phyloP scores from a whole-genome alignment of 2,888 invertebrate genomes.

The Eupithecia pulchellata region DNA sequence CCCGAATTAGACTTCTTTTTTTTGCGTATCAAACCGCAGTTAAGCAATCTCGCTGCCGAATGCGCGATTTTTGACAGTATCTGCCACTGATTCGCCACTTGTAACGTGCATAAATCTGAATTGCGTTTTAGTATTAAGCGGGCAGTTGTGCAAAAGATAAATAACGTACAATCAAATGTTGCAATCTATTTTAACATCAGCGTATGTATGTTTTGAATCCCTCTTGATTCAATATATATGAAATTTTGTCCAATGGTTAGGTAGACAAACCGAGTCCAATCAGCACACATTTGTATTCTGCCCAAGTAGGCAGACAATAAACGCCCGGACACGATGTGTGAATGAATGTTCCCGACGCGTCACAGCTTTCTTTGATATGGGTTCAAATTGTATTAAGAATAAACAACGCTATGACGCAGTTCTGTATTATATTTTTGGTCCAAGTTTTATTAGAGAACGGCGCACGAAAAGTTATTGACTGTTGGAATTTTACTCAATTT shows the following conservation, averaged over 20 bases:
- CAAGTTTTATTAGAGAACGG: background rate
- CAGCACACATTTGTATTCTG: conserved; percentile 20
- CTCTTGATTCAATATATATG: background rate
- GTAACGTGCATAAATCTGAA: too few relatives aligned
- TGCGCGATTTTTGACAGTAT: too few relatives aligned
- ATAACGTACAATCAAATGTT: too few relatives aligned
- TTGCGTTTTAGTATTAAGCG: too few relatives aligned
- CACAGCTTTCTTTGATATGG: conserved; percentile 56
- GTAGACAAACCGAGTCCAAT: conserved; percentile 16
- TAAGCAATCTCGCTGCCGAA: too few relatives aligned
- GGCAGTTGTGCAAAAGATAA: too few relatives aligned
- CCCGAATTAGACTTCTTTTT: too few relatives aligned
- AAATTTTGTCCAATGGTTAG: conserved; percentile 15
- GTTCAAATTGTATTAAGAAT: conserved; percentile 53
- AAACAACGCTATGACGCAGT: conserved; percentile 16
- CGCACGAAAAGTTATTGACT: background rate
- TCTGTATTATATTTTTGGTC: background rate
- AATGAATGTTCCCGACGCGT: conserved; percentile 42
- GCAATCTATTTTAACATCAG: background rate
- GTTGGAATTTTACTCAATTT: background rate
- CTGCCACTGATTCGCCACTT: too few relatives aligned
- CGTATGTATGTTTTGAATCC: background rate
- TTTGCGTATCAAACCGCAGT: too few relatives aligned
- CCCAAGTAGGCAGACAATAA: conserved; percentile 14
- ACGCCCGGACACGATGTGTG: conserved; percentile 12